These are phyloP conservation scores for Smittia sp. DNA, from an alignment of 2,888 invertebrate genomes.

Conservation along the genomic window DNA sequence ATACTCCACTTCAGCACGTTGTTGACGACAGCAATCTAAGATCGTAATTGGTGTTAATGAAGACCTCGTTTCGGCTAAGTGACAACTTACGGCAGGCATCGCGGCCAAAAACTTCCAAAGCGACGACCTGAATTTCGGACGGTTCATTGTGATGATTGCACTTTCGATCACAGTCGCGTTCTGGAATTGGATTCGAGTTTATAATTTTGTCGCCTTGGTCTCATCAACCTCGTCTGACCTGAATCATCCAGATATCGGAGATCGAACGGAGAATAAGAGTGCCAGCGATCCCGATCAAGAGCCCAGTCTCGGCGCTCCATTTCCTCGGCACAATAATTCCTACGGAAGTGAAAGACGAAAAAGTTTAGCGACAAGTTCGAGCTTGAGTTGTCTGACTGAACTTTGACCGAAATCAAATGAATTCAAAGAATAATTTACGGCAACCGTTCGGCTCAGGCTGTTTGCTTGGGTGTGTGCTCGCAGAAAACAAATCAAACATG, in stretches of 20 bases:
- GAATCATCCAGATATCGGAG: constrained; percentile 97
- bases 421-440: no score
- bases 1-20: constrained; percentile 92
- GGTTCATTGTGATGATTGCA: constrained; percentile 88
- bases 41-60: neutral
- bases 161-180: constrained; percentile 92
- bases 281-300: constrained; percentile 70
- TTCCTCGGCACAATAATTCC: constrained; percentile 77
- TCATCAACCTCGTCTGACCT: neutral
- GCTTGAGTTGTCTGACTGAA: no score
- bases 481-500: no score
- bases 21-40: constrained; percentile 88
- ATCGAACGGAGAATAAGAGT: constrained; percentile 84
- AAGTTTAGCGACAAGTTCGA: neutral
- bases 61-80: neutral
- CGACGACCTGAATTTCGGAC: constrained; percentile 68
- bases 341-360: constrained; percentile 43
- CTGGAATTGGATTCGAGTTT: constrained; percentile 50
- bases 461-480: no score
- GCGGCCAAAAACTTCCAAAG: constrained; percentile 76
- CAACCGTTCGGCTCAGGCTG: no score
- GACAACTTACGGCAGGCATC: constrained; percentile 75
- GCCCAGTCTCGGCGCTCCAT: constrained; percentile 72
- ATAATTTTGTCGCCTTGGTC: no score
- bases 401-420: no score